Evolutionary conservation across 2,888 invertebrate genomes (phyloP), one percentile per base, ranked within the genome.

Genomic region (Erebia epiphron): DNA sequence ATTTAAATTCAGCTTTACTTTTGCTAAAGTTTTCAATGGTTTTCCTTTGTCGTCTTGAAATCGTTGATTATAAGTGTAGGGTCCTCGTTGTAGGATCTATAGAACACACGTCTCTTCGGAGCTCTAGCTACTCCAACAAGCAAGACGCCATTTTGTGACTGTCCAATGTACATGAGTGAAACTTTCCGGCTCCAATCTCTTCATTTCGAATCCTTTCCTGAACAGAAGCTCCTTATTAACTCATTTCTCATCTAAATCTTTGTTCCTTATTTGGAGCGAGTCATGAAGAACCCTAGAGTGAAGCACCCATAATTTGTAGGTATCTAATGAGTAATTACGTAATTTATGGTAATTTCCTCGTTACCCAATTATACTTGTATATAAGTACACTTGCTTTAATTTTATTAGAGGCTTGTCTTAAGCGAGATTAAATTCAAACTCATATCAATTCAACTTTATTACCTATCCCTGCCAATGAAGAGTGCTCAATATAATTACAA

Each of bases 251-350:
- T 52, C 14, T 7, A 21, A 67, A 67, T 67, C 46, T 41, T 56
- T 66, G 41, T 66, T 56, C 56, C 46, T 43, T 66, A 66, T 66
- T 66, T 46, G 2, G 64, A 54, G 7, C 7, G 26, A 35, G 64
- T 64, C 35, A 11, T 11, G 26, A 11, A 16, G 16, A 41, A 64
- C 16, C 35, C 35, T 35, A 35, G 35, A 35, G 35, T 35, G 35
- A 35, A 35, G 35, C 1, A 35, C 35, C 21, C 11, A 41, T 2
- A 11, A 64, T 64, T 54, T 54, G 18, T 10, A 10, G 10, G 9
- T 54, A n/a, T n/a, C n/a, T n/a, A 54, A 54, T 54, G 54, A 54
- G 54, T 54, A 54, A 54, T 54, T 7, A 50, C 50, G 50, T 50
- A 50, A 50, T 50, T 16, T 16, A 54, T 16, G 52, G 54, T 16